Evolutionary conservation across 37 sponge, comb jelly and placozoan genomes (phyloP), one percentile per base, ranked within the genome.

Genomic region (Lycopodina hypogea): DNA sequence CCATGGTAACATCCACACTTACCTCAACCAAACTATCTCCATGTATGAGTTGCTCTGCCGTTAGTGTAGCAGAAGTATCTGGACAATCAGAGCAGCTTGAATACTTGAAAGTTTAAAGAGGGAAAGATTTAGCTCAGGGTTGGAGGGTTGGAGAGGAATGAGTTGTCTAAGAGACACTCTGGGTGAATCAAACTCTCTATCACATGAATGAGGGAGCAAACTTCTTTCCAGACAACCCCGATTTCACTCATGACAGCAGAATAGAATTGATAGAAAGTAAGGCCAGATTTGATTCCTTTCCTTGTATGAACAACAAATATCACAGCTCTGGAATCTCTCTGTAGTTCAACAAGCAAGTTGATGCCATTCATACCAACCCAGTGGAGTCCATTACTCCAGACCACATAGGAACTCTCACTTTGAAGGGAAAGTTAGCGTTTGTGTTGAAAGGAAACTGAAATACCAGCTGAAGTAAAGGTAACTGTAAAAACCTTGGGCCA

Each of bases 401-500:
- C 17, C 4, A 32, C 35, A 76, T 45, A 60, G 1, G 42, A 41
- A 29, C 15, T 11, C 34, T 39, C 35, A 14, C 61, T 35, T 12
- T 11, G 59, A 76, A 8, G 60, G 76, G n/a, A 60, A 40, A 76
- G 57, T 76, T 76, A 1, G 76, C 62, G 36, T 76, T 41, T 11
- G 76, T 76, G 42, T 76, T 76, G 57, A 76, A 76, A 18, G 76
- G 76, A 60, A 76, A 76, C 24, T 21, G 39, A n/a, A 42, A 29
- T 9, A 42, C 21, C 21, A 86, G 24, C 14, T 59, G 70, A 2
- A 80, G 60, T 0, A 80, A 24, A 28, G 69, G 57, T 35, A 70
- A 23, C 30, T 80, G 80, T 9, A 57, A 28, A 50, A 70, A 80
- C 37, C 59, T 56, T 18, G 71, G 80, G 3, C 61, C 61, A 26